These are phyloP conservation scores for Greenwoodochromis staneri DNA, from an alignment of 2,113 vertebrate species.

Conservation along the genomic window DNA sequence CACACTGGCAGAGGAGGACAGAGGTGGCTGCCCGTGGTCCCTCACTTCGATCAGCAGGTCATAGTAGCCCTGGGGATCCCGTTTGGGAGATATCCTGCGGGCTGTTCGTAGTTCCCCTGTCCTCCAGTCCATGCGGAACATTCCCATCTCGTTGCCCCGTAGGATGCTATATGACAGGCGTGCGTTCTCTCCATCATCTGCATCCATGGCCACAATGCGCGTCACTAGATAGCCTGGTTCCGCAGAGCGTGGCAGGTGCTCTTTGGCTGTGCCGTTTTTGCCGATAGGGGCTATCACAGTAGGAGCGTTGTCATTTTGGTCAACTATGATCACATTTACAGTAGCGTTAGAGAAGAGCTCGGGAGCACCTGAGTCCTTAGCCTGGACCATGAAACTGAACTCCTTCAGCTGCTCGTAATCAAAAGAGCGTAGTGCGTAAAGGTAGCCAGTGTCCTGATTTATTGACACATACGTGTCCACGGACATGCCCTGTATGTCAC, in stretches of 20 bases:
- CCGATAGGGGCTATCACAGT: conserved; percentile 71
- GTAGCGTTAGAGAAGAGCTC: conserved; percentile 86
- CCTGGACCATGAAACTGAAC: conserved; percentile 91
- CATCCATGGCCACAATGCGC: conserved; percentile 89
- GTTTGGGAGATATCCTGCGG: conserved; percentile 82
- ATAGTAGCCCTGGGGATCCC: conserved; percentile 87
- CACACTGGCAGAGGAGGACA: conserved; percentile 89
- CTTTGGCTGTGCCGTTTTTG: conserved; percentile 82
- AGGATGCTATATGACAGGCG: conserved; percentile 92
- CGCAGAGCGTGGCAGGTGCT: conserved; percentile 86
- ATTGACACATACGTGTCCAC: conserved; percentile 96
- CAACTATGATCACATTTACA: conserved; percentile 86
- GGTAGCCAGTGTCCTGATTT: conserved; percentile 94
- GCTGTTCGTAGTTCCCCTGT: conserved; percentile 93
- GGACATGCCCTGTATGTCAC: conserved; percentile 95
- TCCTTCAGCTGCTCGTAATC: conserved; percentile 96
- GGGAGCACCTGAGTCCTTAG: conserved; percentile 81
- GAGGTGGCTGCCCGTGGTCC: conserved; percentile 93
- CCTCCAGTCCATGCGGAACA: conserved; percentile 97
- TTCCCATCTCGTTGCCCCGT: conserved; percentile 89
- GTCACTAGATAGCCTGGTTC: conserved; percentile 93
- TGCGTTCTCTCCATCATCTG: conserved; percentile 93
- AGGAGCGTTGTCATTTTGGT: conserved; percentile 95
- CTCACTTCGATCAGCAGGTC: conserved; percentile 94
- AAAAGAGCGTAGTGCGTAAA: conserved; percentile 94